A percentile compares a stretch with the other conserved stretches of the same genome.
These are phyloP conservation scores for Molossus alvarezi DNA, from an alignment of 2,797 vertebrate species.

Conservation along the genomic window DNA sequence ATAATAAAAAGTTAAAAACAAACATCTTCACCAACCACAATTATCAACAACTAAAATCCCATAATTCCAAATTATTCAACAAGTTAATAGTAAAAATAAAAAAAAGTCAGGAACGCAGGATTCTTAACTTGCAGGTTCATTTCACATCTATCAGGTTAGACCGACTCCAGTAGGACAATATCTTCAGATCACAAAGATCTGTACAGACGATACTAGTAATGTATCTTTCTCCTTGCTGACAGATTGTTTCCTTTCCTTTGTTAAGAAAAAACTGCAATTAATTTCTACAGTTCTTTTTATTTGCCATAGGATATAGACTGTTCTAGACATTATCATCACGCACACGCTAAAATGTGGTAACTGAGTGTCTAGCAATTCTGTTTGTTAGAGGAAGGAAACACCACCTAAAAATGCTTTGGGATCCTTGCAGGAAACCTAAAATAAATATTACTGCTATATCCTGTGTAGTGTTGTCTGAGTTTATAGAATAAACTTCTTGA, in stretches of 20 bases:
- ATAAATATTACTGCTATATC: slow-evolving; percentile 22
- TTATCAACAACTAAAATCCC: neutral
- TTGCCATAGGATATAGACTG: neutral
- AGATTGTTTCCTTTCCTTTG: neutral
- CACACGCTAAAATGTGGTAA: neutral
- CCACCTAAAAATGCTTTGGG: neutral
- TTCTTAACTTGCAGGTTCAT: neutral
- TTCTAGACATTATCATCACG: neutral
- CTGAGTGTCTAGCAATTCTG: neutral
- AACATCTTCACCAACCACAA: neutral
- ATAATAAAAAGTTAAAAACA: slow-evolving; percentile 23
- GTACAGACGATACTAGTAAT: neutral
- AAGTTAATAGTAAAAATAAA: neutral
- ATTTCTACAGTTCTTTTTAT: neutral
- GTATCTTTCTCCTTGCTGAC: neutral
- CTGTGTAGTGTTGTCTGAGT: slow-evolving; percentile 58
- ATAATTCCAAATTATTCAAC: neutral
- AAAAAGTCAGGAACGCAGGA: neutral
- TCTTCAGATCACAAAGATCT: slow-evolving; percentile 27
- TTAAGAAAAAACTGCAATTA: neutral
- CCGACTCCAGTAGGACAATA: neutral
- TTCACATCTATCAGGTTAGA: neutral
- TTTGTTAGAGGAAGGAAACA: slow-evolving; percentile 34
- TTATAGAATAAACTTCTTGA: slow-evolving; percentile 79
- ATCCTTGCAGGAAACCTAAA: slow-evolving; percentile 11